These are phyloP conservation scores for Catocala fraxini DNA, from an alignment of 2,888 invertebrate species.

Conservation along the genomic window DNA sequence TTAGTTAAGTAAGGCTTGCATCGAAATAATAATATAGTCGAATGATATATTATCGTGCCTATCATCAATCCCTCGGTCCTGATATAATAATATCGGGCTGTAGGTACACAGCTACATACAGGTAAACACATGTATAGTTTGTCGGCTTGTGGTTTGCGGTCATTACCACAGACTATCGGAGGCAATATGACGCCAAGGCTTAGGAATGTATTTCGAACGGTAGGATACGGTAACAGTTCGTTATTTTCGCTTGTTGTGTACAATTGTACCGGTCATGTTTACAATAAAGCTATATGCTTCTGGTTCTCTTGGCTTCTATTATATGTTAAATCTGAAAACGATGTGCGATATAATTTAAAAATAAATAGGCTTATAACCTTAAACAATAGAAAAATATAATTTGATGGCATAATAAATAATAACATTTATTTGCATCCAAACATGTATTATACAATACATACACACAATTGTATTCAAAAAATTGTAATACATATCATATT, in stretches of 20 bases:
- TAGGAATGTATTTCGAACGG: conserved; percentile 42
- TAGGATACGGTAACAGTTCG: conserved; percentile 10
- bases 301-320: too few species aligned
- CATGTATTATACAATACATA: too few species aligned
- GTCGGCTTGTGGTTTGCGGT: conserved; percentile 76
- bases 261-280: background rate
- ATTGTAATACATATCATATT: too few species aligned
- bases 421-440: too few species aligned
- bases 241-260: background rate
- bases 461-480: too few species aligned
- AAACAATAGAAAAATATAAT: too few species aligned
- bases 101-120: conserved; percentile 15
- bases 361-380: too few species aligned
- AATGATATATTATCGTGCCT: conserved; percentile 11
- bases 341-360: too few species aligned
- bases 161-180: conserved; percentile 70
- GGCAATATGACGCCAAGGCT: conserved; percentile 70
- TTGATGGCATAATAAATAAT: too few species aligned
- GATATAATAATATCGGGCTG: conserved; percentile 27
- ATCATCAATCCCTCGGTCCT: conserved; percentile 25
- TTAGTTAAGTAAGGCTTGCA: background rate
- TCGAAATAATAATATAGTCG: background rate
- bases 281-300: too few species aligned
- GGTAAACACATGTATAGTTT: conserved; percentile 49
- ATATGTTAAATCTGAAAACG: too few species aligned